phyloP scores from a whole-genome alignment of 1,140 invertebrate genomes.

The Aphis craccivora region DNA sequence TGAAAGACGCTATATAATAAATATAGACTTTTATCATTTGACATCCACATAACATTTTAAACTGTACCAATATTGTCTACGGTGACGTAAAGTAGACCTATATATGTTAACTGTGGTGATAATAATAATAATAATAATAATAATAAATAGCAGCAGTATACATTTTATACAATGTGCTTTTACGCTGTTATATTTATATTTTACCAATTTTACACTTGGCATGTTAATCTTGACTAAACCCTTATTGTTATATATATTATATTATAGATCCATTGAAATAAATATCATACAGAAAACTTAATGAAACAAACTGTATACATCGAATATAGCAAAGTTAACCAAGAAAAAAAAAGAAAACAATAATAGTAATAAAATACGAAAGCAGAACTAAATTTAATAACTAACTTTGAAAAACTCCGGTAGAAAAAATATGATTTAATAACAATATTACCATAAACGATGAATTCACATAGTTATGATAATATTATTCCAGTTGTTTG shows the following conservation, averaged over 20 bases:
- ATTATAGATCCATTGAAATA: not conserved
- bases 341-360: not conserved
- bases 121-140: not conserved
- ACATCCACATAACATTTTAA: not conserved
- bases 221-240: not conserved
- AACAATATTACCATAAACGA: not conserved
- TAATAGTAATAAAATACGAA: not conserved
- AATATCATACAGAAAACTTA: conserved; percentile 3
- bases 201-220: not conserved
- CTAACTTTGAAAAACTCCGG: not conserved
- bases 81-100: not conserved
- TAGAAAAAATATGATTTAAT: conserved; percentile 19
- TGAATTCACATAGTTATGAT: not conserved
- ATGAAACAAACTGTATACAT: not conserved
- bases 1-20: not conserved
- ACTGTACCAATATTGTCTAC: not conserved
- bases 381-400: not conserved
- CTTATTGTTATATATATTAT: not conserved
- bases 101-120: not conserved
- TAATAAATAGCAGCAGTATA: not conserved
- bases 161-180: not conserved
- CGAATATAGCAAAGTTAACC: not conserved
- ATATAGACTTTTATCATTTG: not conserved
- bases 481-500: conserved; percentile 12
- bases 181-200: not conserved